Evolutionary conservation across 2,888 invertebrate species (phyloP).

Genomic region (Acronicta alni): DNA sequence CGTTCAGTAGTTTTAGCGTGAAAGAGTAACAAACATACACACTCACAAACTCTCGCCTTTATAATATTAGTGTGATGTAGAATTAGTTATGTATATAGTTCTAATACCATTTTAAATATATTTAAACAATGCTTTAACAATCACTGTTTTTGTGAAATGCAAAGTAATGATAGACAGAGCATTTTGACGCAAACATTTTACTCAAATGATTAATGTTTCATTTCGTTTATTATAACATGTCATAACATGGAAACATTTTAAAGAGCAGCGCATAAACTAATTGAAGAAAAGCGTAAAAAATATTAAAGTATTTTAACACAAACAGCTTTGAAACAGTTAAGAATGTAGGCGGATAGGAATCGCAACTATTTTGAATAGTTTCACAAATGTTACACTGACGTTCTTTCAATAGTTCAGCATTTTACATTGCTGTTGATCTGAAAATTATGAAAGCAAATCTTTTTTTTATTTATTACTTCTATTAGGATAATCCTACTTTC

Average conservation of each 20-base stretch:
- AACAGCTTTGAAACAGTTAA: conserved; percentile 29
- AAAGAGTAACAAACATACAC: too few species aligned
- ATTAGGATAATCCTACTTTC: too few species aligned
- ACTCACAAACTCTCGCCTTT: too few species aligned
- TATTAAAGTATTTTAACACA: conserved; percentile 43
- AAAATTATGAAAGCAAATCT: too few species aligned
- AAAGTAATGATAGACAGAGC: conserved; percentile 5
- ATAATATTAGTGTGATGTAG: too few species aligned
- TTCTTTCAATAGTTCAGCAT: conserved; percentile 11
- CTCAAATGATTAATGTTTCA: conserved; percentile 23
- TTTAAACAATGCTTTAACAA: too few species aligned
- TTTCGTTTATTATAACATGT: conserved; percentile 27
- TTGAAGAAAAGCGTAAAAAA: conserved; percentile 41
- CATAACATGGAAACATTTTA: conserved; percentile 36
- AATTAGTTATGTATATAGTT: too few species aligned
- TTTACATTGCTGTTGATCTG: neutral
- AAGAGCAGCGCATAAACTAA: conserved; percentile 26
- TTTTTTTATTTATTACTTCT: too few species aligned
- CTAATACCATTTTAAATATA: too few species aligned
- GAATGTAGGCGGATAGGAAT: conserved; percentile 21
- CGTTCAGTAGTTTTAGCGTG: too few species aligned
- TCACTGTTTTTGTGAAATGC: too few species aligned
- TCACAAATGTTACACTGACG: neutral
- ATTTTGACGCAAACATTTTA: conserved; percentile 25
- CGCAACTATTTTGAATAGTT: conserved; percentile 21